Evolutionary conservation across 2,113 vertebrate genomes (phyloP).

Genomic region (Bambusicola thoracicus): DNA sequence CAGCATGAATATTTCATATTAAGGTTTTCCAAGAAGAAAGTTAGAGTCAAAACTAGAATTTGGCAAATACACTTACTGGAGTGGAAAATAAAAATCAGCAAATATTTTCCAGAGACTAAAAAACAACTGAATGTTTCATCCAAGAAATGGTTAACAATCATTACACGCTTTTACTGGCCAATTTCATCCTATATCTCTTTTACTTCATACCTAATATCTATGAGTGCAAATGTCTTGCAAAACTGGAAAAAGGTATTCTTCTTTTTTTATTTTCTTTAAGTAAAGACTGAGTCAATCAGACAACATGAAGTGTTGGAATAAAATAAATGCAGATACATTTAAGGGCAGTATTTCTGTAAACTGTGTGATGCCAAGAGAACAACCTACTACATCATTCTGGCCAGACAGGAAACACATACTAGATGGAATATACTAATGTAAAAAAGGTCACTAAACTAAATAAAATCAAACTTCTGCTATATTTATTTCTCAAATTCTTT

Average conservation of each 20-base stretch:
- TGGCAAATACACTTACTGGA: not conserved
- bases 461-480: not conserved
- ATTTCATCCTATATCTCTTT: not conserved
- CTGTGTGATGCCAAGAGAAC: not conserved
- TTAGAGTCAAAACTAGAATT: not conserved
- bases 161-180: not conserved
- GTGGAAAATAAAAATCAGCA: not conserved
- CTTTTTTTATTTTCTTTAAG: not conserved
- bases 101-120: not conserved
- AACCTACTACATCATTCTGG: fast-evolving
- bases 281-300: not conserved
- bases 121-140: not conserved
- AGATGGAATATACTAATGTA: not conserved
- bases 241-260: not conserved
- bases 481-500: not conserved
- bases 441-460: not conserved
- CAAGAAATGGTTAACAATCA: not conserved
- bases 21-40: not conserved
- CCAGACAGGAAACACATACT: not conserved
- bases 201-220: not conserved
- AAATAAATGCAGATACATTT: not conserved
- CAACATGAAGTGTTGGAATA: not conserved
- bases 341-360: not conserved
- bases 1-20: not conserved
- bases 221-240: not conserved